A percentile compares a stretch with the other conserved stretches of the same genome.
Evolutionary conservation across 2,888 invertebrate species (phyloP).

Genomic region (Tanytarsus gracilentus): DNA sequence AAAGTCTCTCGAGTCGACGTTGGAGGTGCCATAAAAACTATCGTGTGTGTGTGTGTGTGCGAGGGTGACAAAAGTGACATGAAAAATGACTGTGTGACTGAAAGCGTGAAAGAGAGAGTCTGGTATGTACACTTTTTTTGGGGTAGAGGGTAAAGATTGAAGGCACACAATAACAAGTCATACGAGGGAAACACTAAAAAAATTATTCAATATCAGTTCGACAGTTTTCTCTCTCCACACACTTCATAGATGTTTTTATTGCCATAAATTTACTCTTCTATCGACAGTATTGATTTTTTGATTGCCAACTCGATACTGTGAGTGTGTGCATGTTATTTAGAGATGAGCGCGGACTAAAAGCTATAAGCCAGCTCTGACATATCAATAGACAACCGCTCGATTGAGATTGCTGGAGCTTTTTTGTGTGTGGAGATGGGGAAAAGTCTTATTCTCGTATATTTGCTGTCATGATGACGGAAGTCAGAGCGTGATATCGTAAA

Average conservation of each 20-base stretch:
- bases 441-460: too few species aligned
- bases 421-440: conserved; percentile 9
- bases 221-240: background rate
- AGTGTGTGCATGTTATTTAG: too few species aligned
- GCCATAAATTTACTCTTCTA: conserved; percentile 20
- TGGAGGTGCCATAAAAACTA: background rate
- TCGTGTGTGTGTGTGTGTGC: background rate
- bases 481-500: too few species aligned
- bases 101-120: background rate
- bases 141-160: background rate
- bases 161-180: conserved; percentile 1
- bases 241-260: background rate
- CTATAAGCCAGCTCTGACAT: background rate
- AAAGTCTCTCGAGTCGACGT: background rate
- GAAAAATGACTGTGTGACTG: conserved; percentile 17
- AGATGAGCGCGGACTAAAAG: too few species aligned
- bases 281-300: conserved; percentile 26
- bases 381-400: conserved; percentile 17
- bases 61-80: conserved; percentile 18
- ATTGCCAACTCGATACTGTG: too few species aligned
- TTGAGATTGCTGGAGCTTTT: conserved; percentile 7
- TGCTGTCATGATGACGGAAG: too few species aligned
- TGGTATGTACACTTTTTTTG: too few species aligned
- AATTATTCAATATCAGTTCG: conserved; percentile 23
- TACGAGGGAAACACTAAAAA: background rate